Evolutionary conservation across 2,797 vertebrate species (phyloP), one percentile per base, ranked within the genome.

Genomic region (Thalassophryne amazonica): DNA sequence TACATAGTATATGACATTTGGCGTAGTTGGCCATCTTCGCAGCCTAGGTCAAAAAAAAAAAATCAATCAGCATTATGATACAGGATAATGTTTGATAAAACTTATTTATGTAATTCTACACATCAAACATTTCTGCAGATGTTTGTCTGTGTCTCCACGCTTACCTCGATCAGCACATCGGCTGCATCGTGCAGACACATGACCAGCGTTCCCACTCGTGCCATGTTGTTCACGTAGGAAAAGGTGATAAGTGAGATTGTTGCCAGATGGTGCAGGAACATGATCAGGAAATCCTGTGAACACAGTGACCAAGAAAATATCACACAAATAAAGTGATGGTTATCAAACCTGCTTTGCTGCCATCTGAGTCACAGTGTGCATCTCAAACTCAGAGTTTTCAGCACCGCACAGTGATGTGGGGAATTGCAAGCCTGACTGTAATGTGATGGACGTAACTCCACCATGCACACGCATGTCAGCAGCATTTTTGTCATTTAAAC

Each of bases 11-110:
- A 89, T 98, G 97, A 90, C 92, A 98, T 83, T 97, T 99, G 86
- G 94, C 94, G 37, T 99, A 99, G 85, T 98, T 98, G 70, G 95
- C 94, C 96, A 99, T 97, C 93, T 99, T 99, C 73, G 96, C 94
- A 88, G 94, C 95, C 97, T 99, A 70, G n/a, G 66, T 86, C 66
- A 24, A 69, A 46, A 40, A 25, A 9, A 15, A 47, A 42, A 49
- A 45, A 27, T 4, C 21, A 6, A 21, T n/a, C 20, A 21, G 21
- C 6, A 6, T 21, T 6, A 6, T 4, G 70, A 31, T n/a, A n/a
- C n/a, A n/a, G n/a, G n/a, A n/a, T n/a, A n/a, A n/a, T n/a, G n/a
- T n/a, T n/a, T n/a, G n/a, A n/a, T n/a, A n/a, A n/a, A n/a, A n/a
- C n/a, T n/a, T n/a, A n/a, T n/a, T n/a, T n/a, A n/a, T n/a, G n/a